Evolutionary conservation across 2,888 invertebrate genomes (phyloP).

Genomic region (Chouioia cunea): DNA sequence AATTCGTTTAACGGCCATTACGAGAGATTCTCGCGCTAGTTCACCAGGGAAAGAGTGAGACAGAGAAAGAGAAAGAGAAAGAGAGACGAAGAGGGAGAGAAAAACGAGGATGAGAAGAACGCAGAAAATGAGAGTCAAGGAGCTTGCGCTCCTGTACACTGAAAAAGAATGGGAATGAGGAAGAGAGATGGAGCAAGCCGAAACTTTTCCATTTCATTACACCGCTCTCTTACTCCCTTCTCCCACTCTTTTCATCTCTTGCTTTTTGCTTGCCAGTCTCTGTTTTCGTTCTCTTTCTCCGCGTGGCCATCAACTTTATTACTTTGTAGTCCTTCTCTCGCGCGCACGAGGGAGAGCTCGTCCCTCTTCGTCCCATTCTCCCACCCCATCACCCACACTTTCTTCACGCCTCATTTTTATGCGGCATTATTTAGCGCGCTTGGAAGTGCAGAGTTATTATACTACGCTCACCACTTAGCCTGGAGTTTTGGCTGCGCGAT

Average conservation of each 20-base stretch:
- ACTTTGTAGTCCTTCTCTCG: slow-evolving; percentile 57
- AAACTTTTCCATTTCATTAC: slow-evolving; percentile 68
- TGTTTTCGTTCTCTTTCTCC: slow-evolving; percentile 11
- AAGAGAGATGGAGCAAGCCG: slow-evolving; percentile 53
- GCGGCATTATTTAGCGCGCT: slow-evolving; percentile 39
- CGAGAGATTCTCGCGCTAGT: slow-evolving; percentile 21
- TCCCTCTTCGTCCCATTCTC: background rate
- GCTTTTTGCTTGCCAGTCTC: background rate
- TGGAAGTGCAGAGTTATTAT: slow-evolving; percentile 19
- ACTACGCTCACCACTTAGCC: slow-evolving; percentile 20
- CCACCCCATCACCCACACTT: slow-evolving; percentile 2
- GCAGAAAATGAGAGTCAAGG: slow-evolving; percentile 40
- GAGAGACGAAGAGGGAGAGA: slow-evolving; percentile 32
- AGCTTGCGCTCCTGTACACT: background rate
- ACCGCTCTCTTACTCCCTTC: slow-evolving; percentile 47
- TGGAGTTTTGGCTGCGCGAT: background rate
- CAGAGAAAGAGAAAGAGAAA: slow-evolving; percentile 3
- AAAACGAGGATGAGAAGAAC: slow-evolving; percentile 1
- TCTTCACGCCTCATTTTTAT: slow-evolving; percentile 33
- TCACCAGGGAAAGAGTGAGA: background rate
- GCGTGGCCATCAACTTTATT: slow-evolving; percentile 61
- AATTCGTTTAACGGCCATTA: slow-evolving; percentile 66
- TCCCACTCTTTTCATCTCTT: slow-evolving; percentile 10
- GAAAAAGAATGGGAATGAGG: slow-evolving; percentile 40
- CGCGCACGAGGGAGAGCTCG: background rate